A percentile compares a stretch with the other conserved stretches of the same genome.
Conservation (phyloP, 1,140 invertebrate species). For the Drosophila malerkotliana region DNA sequence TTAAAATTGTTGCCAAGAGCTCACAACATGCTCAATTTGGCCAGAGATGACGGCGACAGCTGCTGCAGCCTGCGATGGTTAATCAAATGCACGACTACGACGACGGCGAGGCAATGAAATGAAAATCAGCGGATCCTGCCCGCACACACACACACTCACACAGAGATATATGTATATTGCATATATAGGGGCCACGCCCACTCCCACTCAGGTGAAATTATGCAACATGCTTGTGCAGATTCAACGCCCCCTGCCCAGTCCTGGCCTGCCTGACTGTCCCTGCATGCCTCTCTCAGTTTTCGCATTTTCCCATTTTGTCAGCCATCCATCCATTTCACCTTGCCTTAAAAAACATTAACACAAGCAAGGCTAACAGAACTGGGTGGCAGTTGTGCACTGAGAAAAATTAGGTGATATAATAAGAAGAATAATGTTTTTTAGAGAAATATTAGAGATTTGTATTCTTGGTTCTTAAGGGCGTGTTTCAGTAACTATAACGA, state of each 20-base stretch:
- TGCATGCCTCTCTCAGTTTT: neutral
- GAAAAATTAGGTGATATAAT: neutral
- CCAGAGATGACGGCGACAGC: constrained; percentile 54
- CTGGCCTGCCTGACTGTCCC: neutral
- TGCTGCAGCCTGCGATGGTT: constrained; percentile 52
- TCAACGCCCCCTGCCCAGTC: neutral
- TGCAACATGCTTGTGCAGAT: constrained; percentile 57
- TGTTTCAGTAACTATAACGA: too few relatives aligned
- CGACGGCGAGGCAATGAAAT: constrained; percentile 56
- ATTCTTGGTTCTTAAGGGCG: too few relatives aligned
- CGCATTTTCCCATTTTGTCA: neutral
- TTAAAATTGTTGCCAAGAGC: constrained; percentile 19
- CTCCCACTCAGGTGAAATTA: constrained; percentile 51
- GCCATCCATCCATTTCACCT: constrained; percentile 19
- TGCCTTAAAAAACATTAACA: constrained; percentile 37
- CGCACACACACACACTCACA: neutral
- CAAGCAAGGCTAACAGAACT: constrained; percentile 1
- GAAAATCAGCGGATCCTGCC: constrained; percentile 57
- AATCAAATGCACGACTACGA: constrained; percentile 69
- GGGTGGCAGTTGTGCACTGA: constrained; percentile 3
- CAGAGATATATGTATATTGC: neutral
- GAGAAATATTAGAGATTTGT: too few relatives aligned
- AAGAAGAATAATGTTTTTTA: too few relatives aligned
- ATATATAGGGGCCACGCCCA: constrained; percentile 14
- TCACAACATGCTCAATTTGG: constrained; percentile 46